Evolutionary conservation across 2,888 invertebrate species (phyloP), one percentile per base, ranked within the genome.

Genomic region (Enchytraeus crypticus): DNA sequence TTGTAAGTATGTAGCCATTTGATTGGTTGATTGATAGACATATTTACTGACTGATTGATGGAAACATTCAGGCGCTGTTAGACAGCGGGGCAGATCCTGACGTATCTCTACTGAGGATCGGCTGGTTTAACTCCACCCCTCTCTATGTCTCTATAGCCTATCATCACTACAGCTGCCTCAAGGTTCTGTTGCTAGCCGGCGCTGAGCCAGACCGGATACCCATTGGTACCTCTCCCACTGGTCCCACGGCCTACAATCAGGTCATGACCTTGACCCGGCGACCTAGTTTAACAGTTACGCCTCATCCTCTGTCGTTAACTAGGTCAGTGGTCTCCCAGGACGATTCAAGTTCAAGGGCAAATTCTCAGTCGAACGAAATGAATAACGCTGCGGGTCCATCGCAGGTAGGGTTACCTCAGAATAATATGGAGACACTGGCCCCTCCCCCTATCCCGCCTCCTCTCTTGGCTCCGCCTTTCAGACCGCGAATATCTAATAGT

Each of bases 131-230:
- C 51, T 63, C 59, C 58, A 64, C 66, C 29, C 64, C 66, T 11
- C 64, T 67, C 21, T 63, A 64, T 49, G 61, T 69, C 23, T 57
- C 64, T 8, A 59, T 67, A 18, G 65, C 64, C 11, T 65, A 67
- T 53, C 64, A 64, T 21, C 66, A 66, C 59, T 64, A 59, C 26
- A 57, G 58, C 33, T 65, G 66, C 32, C 59, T 65, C 46, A 57
- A 59, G 23, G 34, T 53, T 38, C 59, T 69, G 32, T 38, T 69
- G 29, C 49, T 32, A 0, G 53, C 59, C 27, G 66, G 66, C 34
- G 62, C 61, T 27, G 62, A 57, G 59, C 63, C 66, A 11, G 32
- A 51, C 14, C 30, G 51, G 1, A n/a, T n/a, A n/a, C n/a, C n/a
- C n/a, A n/a, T n/a, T n/a, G n/a, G n/a, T n/a, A n/a, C n/a, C n/a